Percentiles rank a stretch among this genome's conserved stretches.
Evolutionary conservation across 2,113 vertebrate genomes (phyloP).

Genomic region (Oryzias javanicus): DNA sequence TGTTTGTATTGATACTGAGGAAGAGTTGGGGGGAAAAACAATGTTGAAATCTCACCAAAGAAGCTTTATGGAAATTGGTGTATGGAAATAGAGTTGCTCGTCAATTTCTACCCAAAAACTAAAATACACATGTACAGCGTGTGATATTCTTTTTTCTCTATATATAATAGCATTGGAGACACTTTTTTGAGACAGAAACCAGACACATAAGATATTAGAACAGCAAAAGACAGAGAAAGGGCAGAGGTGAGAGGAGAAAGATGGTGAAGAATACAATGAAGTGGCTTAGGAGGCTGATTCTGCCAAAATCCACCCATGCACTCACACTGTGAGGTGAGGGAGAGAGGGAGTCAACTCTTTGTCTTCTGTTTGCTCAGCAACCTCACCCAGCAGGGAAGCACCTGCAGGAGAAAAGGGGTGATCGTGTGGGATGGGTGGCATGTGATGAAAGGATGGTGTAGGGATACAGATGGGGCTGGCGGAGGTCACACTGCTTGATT

Average conservation of each 20-base stretch:
- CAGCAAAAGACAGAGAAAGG: constrained; percentile 56
- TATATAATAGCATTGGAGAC: not conserved
- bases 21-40: too few species aligned
- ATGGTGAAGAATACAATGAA: constrained; percentile 78
- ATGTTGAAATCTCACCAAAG: too few species aligned
- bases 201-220: constrained; percentile 53
- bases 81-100: not conserved
- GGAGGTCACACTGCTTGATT: constrained; percentile 55
- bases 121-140: not conserved
- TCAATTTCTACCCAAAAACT: not conserved
- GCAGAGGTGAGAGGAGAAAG: constrained; percentile 58
- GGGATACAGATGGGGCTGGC: constrained; percentile 63
- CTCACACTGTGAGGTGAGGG: constrained; percentile 54
- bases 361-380: constrained; percentile 71
- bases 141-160: not conserved
- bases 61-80: too few species aligned
- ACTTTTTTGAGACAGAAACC: constrained; percentile 15
- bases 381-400: constrained; percentile 48
- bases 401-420: constrained; percentile 33
- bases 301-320: constrained; percentile 67
- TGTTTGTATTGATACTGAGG: too few species aligned
- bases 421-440: constrained; percentile 51
- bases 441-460: constrained; percentile 36
- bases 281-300: constrained; percentile 71
- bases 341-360: constrained; percentile 57